Base-by-base conservation (phyloP, 2,113 vertebrate genomes). In the Myxocyprinus asiaticus region DNA sequence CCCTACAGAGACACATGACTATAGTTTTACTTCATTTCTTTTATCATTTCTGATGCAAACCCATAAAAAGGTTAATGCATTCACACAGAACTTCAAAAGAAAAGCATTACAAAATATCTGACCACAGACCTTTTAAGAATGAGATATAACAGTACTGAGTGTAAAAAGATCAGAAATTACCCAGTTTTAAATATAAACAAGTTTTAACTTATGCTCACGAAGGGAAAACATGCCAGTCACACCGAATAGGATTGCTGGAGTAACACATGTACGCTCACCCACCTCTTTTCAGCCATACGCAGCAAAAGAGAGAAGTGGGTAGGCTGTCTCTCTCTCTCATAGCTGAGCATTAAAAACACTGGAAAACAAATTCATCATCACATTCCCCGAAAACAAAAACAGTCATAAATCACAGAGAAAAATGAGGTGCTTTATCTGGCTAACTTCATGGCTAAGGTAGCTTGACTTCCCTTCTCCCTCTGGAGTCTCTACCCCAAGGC, bases 401-500 rank as follows among this genome's bases (percentile, higher is more conserved):
- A 89, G 85, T 85, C 87, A 91, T 92, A 90, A 92, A 91, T 91
- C 90, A 91, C 81, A 81, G 77, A 91, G 89, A 91, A 91, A 91
- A 91, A 92, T 87, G 88, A 92, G 87, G 79, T 72, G 45, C 79
- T 88, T 92, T 89, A 90, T 92, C 89, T 87, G 86, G 89, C 88
- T 88, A 92, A 91, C 92, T 91, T 91, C 88, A 89, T 83, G 83
- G 88, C 87, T 91, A 89, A 90, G 89, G 87, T 90, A 90, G 87
- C 87, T 90, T 89, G 90, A 91, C 90, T 92, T 87, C 74, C 63
- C 79, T 74, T 85, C 85, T 86, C 84, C 10, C 80, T 87, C 88
- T 85, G 85, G 84, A 71, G 85, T 88, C 73, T 81, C 72, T 47
- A 69, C 73, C 83, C 72, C 78, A 86, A 87, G 86, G 78, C 84